A percentile compares a stretch with the other conserved stretches of the same genome.
These are phyloP conservation scores for Toxonevra muliebris DNA, from an alignment of 2,888 invertebrate genomes.

Conservation along the genomic window DNA sequence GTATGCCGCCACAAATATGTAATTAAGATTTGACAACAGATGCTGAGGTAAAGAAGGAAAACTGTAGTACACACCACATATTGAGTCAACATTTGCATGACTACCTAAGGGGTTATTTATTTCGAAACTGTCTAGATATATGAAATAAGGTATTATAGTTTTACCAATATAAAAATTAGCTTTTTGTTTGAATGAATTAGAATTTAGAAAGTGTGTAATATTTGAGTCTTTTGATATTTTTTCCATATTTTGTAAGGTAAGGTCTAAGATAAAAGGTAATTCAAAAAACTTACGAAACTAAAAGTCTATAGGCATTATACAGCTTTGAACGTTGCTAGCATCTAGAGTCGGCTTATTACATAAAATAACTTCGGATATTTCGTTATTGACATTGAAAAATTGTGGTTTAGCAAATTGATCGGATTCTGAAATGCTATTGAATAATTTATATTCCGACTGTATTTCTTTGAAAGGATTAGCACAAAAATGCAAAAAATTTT, in stretches of 20 bases:
- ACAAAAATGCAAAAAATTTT: too few species aligned
- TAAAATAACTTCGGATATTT: too few species aligned
- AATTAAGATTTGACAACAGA: slow-evolving; percentile 31
- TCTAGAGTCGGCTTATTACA: too few species aligned
- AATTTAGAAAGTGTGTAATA: slow-evolving; percentile 29
- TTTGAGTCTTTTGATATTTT: slow-evolving; percentile 11
- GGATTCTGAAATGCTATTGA: too few species aligned
- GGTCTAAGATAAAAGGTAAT: slow-evolving; percentile 26
- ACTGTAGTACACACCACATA: slow-evolving; percentile 35
- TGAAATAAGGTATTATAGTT: slow-evolving; percentile 30
- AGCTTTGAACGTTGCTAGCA: too few species aligned
- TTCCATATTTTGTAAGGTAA: slow-evolving; percentile 26
- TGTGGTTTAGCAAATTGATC: too few species aligned
- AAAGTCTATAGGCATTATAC: slow-evolving; percentile 29
- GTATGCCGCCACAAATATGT: slow-evolving; percentile 34
- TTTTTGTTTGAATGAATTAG: slow-evolving; percentile 28
- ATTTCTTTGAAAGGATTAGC: too few species aligned
- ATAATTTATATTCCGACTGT: too few species aligned
- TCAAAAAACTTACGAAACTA: slow-evolving; percentile 35
- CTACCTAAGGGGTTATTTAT: slow-evolving; percentile 37
- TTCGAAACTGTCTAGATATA: slow-evolving; percentile 36
- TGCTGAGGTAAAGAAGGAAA: slow-evolving; percentile 33
- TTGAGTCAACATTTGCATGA: slow-evolving; percentile 32
- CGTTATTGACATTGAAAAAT: too few species aligned
- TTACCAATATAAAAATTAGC: slow-evolving; percentile 13